Evolutionary conservation across 1,140 invertebrate genomes (phyloP).

Genomic region (Steinernema khuongi): DNA sequence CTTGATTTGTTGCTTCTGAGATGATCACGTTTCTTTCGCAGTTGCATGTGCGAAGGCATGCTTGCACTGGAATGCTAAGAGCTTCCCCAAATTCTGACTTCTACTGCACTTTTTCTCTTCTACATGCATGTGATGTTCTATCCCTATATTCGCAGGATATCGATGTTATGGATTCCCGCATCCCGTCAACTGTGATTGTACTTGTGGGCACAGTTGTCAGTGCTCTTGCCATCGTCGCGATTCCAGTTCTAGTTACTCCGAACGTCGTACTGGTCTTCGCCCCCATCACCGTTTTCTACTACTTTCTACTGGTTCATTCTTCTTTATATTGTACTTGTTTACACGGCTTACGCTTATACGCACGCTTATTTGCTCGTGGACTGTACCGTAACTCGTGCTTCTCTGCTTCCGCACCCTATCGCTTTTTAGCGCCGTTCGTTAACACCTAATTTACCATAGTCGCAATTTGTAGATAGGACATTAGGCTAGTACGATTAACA

Average conservation of each 20-base stretch:
- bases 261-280: conserved; percentile 28
- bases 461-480: too few relatives aligned
- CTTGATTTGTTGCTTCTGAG: too few relatives aligned
- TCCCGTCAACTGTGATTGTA: conserved; percentile 37
- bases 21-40: too few relatives aligned
- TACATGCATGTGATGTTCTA: conserved; percentile 9
- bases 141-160: conserved; percentile 35
- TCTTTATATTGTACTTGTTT: conserved; percentile 7
- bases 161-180: conserved; percentile 38
- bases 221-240: conserved; percentile 38
- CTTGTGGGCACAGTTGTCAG: conserved; percentile 39
- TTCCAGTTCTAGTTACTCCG: conserved; percentile 46
- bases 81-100: too few relatives aligned
- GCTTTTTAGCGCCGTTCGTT: too few relatives aligned
- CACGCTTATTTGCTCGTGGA: too few relatives aligned
- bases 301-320: conserved; percentile 37
- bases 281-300: conserved; percentile 29
- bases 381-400: too few relatives aligned
- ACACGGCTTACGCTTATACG: background rate
- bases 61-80: too few relatives aligned
- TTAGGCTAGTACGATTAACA: too few relatives aligned
- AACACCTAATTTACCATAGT: too few relatives aligned
- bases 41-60: too few relatives aligned
- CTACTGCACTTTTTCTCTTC: background rate
- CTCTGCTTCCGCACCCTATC: too few relatives aligned